phyloP scores from a whole-genome alignment of 2,888 invertebrate species.

The Papilio elwesi region DNA sequence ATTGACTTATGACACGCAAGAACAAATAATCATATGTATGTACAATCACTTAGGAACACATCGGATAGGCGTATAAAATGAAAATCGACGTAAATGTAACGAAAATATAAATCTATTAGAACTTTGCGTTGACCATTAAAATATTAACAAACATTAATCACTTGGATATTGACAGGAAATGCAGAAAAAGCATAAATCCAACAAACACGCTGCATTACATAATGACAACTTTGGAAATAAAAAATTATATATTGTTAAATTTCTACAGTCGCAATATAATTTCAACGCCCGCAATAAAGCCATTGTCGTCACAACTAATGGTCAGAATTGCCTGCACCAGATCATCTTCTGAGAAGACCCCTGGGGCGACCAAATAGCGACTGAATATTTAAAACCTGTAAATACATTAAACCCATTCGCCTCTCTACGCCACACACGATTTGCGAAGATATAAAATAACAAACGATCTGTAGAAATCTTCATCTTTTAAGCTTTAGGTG shows the following conservation, averaged over 20 bases:
- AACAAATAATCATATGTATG: too few relatives aligned
- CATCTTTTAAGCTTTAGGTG: too few relatives aligned
- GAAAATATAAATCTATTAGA: background rate
- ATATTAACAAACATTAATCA: constrained; percentile 24
- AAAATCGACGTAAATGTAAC: background rate
- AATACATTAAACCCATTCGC: constrained; percentile 49
- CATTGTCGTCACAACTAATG: constrained; percentile 72
- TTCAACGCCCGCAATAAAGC: constrained; percentile 61
- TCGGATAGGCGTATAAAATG: too few relatives aligned
- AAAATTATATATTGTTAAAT: constrained; percentile 32
- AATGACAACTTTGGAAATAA: constrained; percentile 18
- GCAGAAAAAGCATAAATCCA: constrained; percentile 5
- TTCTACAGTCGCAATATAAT: constrained; percentile 55
- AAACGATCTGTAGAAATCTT: too few relatives aligned
- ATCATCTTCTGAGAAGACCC: constrained; percentile 66
- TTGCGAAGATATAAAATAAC: background rate
- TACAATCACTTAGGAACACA: too few relatives aligned
- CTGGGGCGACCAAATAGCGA: constrained; percentile 62
- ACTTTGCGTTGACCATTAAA: background rate
- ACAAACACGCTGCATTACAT: constrained; percentile 17
- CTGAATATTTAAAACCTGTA: constrained; percentile 63
- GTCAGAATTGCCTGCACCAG: constrained; percentile 53
- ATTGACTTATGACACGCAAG: too few relatives aligned
- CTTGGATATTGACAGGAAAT: constrained; percentile 21
- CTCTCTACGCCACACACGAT: constrained; percentile 47